phyloP scores from a whole-genome alignment of 2,797 vertebrate genomes.

The Todus mexicanus region DNA sequence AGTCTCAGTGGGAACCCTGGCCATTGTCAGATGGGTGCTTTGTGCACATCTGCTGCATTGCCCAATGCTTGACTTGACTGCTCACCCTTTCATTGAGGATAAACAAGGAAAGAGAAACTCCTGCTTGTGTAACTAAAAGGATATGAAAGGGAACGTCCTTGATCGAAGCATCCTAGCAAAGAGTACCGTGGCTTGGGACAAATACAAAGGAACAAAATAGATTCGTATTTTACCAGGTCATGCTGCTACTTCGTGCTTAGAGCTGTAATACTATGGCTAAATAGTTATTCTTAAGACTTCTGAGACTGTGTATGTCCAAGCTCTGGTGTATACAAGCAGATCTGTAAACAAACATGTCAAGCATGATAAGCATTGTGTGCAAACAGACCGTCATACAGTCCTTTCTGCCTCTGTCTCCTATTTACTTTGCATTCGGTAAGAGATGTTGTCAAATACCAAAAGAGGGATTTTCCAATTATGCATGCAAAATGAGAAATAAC shows the following conservation, averaged over 20 bases:
- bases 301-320: background rate
- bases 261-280: background rate
- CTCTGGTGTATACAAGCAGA: background rate
- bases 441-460: background rate
- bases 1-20: conserved; percentile 65
- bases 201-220: background rate
- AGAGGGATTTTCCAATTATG: background rate
- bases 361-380: background rate
- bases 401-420: background rate
- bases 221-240: background rate
- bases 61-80: conserved; percentile 68
- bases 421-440: background rate
- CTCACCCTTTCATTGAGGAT: conserved; percentile 64
- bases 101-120: conserved; percentile 61
- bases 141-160: conserved; percentile 14
- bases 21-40: conserved; percentile 68
- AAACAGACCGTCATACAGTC: background rate
- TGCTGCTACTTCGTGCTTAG: background rate
- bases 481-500: background rate
- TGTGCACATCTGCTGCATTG: conserved; percentile 70
- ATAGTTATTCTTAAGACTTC: background rate
- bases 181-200: background rate
- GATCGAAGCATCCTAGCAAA: background rate
- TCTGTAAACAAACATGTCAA: background rate
- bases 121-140: conserved; percentile 65